phyloP scores from a whole-genome alignment of 2,113 vertebrate genomes.

The Cheilinus undulatus region DNA sequence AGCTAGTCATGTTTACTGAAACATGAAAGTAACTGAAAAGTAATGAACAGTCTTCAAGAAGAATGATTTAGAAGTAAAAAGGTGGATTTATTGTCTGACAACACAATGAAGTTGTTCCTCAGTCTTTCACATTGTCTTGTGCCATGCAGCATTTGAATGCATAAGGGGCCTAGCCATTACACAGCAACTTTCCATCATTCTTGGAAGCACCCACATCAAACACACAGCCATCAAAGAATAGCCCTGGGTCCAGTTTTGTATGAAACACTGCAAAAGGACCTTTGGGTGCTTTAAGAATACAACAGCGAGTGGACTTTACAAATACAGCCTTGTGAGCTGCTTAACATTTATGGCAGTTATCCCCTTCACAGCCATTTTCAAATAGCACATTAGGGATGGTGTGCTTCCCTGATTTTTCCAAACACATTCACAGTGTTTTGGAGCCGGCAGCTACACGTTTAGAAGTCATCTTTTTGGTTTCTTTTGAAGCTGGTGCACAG shows the following conservation, averaged over 20 bases:
- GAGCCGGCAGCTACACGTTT: slow-evolving; percentile 25
- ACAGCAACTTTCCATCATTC: slow-evolving; percentile 72
- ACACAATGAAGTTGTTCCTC: slow-evolving; percentile 82
- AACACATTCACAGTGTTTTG: slow-evolving; percentile 56
- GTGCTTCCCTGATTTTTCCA: slow-evolving; percentile 73
- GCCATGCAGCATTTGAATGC: slow-evolving; percentile 73
- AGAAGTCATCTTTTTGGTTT: slow-evolving; percentile 68
- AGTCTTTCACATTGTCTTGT: slow-evolving; percentile 69
- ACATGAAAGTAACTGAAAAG: background rate
- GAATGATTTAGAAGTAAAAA: slow-evolving; percentile 6
- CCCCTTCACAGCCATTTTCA: slow-evolving; percentile 65
- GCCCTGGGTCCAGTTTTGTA: slow-evolving; percentile 67
- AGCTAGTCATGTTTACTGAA: slow-evolving; percentile 80
- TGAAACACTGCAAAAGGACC: slow-evolving; percentile 80
- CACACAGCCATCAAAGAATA: slow-evolving; percentile 78
- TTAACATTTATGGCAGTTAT: slow-evolving; percentile 43
- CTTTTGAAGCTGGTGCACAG: slow-evolving; percentile 83
- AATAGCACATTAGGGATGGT: slow-evolving; percentile 66
- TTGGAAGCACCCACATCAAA: slow-evolving; percentile 79
- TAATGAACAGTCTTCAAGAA: background rate
- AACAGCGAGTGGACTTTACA: slow-evolving; percentile 67
- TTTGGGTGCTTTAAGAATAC: slow-evolving; percentile 61
- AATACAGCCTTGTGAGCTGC: slow-evolving; percentile 65
- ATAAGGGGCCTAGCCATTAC: slow-evolving; percentile 78
- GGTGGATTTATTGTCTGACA: slow-evolving; percentile 57